Base-by-base conservation (phyloP, 2,888 invertebrate species). In the Luperina testacea region DNA sequence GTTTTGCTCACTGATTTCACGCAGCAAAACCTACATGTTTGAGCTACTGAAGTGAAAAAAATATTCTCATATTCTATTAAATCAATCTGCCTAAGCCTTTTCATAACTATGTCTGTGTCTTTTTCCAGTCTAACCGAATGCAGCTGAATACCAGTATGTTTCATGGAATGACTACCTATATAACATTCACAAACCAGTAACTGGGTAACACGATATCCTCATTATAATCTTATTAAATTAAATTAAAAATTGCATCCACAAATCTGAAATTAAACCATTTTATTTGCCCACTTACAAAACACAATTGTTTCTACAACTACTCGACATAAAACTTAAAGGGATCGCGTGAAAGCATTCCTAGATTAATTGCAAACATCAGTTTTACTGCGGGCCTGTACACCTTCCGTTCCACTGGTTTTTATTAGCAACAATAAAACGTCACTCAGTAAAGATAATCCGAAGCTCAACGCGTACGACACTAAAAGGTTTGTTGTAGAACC, bases 381-480 rank as follows among this genome's bases (percentile, higher is more conserved):
- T 90, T 91, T 89, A 90, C 87, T 84, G 81, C 90, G 78, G 83
- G 80, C 67, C 69, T 76, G 79, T 79, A 91, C 88, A 91, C 88
- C 90, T 91, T 91, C 84, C 87, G 79, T 90, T 88, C 88, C 85
- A 84, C 88, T 87, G 88, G 88, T 81, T 93, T 94, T 94, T 93
- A 94, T 92, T 92, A 89, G 89, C 87, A 87, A 89, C 91, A 90
- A 90, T 94, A 92, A 94, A 94, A 93, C 89, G 90, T 88, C 90
- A 90, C 91, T 90, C 87, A 87, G 87, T 90, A 87, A 84, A 90
- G 88, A 92, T 92, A 92, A 91, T 92, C 90, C 73, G 76, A 80
- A 88, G 82, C 87, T 80, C 74, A 72, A 80, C 84, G 81, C 86
- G 81, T 64, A 81, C 69, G 63, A 74, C 68, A 76, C 75, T 83